Evolutionary conservation across 2,113 vertebrate genomes (phyloP).

Genomic region (Sinocyclocheilus anshuiensis): DNA sequence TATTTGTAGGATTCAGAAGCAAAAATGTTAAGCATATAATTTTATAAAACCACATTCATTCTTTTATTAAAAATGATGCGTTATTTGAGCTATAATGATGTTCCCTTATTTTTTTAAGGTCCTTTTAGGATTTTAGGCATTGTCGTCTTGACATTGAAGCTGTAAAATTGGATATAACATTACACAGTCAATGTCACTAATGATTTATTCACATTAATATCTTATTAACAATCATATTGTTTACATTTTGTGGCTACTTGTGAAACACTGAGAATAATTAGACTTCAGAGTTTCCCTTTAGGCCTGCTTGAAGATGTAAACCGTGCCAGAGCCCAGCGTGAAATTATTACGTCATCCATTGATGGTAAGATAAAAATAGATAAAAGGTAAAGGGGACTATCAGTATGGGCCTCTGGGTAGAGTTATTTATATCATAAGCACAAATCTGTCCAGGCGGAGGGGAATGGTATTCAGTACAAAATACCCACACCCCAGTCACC

Average conservation of each 20-base stretch:
- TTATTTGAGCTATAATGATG: not conserved
- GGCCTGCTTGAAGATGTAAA: slow-evolving; percentile 59
- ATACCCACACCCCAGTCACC: slow-evolving; percentile 54
- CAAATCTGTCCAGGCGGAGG: slow-evolving; percentile 60
- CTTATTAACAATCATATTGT: not conserved
- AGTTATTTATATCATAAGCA: slow-evolving; percentile 67
- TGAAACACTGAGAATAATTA: not conserved
- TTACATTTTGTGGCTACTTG: not conserved
- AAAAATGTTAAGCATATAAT: no score
- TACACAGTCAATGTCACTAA: not conserved
- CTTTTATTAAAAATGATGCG: not conserved
- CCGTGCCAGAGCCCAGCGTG: slow-evolving; percentile 60
- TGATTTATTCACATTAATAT: not conserved
- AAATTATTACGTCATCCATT: slow-evolving; percentile 70
- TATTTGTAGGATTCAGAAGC: no score
- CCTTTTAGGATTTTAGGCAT: not conserved
- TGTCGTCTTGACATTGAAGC: not conserved
- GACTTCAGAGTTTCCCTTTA: slow-evolving; percentile 49
- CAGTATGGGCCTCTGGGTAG: slow-evolving; percentile 49
- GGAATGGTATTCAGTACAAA: slow-evolving; percentile 44
- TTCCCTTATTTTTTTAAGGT: not conserved
- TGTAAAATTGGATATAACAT: not conserved
- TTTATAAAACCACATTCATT: no score
- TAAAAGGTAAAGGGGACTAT: slow-evolving; percentile 60
- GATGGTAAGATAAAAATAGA: slow-evolving; percentile 72